Evolutionary conservation across 2,797 vertebrate genomes (phyloP), one percentile per base, ranked within the genome.

Genomic region (Morelia viridis): DNA sequence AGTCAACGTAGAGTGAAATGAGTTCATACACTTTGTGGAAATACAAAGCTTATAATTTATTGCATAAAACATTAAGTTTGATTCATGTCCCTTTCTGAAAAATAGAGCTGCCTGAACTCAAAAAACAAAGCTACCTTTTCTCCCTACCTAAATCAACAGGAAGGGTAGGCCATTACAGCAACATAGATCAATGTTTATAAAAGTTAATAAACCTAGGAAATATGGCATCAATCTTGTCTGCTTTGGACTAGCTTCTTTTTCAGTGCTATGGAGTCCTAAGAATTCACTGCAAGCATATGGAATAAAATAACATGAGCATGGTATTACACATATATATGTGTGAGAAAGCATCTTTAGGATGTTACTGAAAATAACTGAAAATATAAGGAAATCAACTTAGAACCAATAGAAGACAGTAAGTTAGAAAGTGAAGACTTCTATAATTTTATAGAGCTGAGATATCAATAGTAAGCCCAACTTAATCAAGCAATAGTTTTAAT

Each of bases 401-500:
- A 90, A 85, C 90, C 12, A 87, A 1, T 4, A 41, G 35, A 87
- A 91, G 58, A 26, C 57, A 10, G 41, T n/a, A 92, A 89, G 53
- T 60, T 92, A 53, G 92, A 0, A 2, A 58, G 68, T 4, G 11
- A 50, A 89, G 0, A 91, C 56, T 7, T 64, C 65, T 0, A 12
- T 35, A 92, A 92, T 93, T 28, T 86, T 60, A 89, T 85, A 31
- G 86, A 92, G 87, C 28, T 26, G 41, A 89, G 11, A 64, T 2
- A 15, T 80, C 4, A 94, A n/a, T 86, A 94, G 60, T 50, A 93
- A 89, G 57, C 12, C 26, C 35, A 22, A 87, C 61, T 89, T 64
- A 4, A 57, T 11, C 31, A 92, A 89, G 86, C 90, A 95, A 94
- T 87, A 92, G 83, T 91, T 17, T 46, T 92, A 86, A 80, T 64